Conservation (phyloP, 2,113 vertebrate genomes). For the Megaceryle torquata region DNA sequence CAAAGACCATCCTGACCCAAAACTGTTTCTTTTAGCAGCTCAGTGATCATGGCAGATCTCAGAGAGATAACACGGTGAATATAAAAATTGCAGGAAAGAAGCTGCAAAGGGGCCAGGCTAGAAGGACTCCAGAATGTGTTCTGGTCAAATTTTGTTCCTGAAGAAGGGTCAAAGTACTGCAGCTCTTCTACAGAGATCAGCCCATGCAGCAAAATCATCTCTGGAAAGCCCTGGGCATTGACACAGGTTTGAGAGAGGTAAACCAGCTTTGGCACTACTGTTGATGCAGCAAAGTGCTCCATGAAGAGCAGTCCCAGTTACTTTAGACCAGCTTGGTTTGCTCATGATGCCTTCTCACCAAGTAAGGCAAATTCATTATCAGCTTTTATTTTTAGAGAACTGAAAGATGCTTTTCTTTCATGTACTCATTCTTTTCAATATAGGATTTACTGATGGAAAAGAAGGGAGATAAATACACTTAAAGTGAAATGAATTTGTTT, state of each 20-base stretch:
- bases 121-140: neutral
- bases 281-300: neutral
- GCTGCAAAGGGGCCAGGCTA: neutral
- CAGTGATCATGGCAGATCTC: accelerated
- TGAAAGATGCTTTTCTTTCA: neutral
- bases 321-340: neutral
- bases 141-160: neutral
- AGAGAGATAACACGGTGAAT: neutral
- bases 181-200: neutral
- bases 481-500: neutral
- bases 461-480: neutral
- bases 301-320: neutral
- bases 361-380: neutral
- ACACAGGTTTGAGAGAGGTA: neutral
- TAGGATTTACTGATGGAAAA: neutral
- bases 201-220: accelerated
- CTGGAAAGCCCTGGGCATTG: neutral
- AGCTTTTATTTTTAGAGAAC: neutral
- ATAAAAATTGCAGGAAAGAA: neutral
- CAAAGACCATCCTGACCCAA: neutral
- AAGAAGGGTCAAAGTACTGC: neutral
- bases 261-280: neutral
- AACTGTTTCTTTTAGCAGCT: neutral
- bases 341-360: neutral
- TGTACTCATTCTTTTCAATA: neutral